These are phyloP conservation scores for Palloptera scutellata DNA, from an alignment of 2,888 invertebrate genomes.

Conservation along the genomic window DNA sequence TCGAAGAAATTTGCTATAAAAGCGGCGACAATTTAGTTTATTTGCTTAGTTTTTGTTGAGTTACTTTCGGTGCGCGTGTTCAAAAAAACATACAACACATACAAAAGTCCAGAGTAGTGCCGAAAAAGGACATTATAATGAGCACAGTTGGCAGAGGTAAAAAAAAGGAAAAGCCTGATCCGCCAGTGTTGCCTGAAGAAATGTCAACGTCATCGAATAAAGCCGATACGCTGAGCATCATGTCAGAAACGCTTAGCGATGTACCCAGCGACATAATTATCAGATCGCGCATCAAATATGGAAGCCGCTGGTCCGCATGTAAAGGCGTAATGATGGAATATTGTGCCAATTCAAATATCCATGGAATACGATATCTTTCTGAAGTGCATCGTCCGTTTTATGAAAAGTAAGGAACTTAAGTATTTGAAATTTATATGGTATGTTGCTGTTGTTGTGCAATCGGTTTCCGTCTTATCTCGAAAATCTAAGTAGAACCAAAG, in stretches of 20 bases:
- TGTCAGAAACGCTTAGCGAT: slow-evolving; percentile 57
- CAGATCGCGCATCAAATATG: slow-evolving; percentile 58
- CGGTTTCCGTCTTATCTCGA: not conserved
- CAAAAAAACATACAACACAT: too few species aligned
- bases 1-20: too few species aligned
- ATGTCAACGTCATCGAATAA: not conserved
- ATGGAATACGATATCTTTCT: slow-evolving; percentile 60
- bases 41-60: too few species aligned
- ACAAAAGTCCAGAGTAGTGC: too few species aligned
- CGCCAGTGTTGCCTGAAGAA: not conserved
- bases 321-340: slow-evolving; percentile 59
- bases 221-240: slow-evolving; percentile 43
- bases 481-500: not conserved
- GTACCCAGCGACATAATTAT: slow-evolving; percentile 61
- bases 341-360: slow-evolving; percentile 58
- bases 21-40: too few species aligned
- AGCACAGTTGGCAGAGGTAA: too few species aligned
- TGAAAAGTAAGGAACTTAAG: slow-evolving; percentile 52
- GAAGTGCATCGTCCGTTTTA: slow-evolving; percentile 58
- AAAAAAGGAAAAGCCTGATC: too few species aligned
- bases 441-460: too few species aligned
- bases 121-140: too few species aligned
- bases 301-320: slow-evolving; percentile 53
- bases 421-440: too few species aligned
- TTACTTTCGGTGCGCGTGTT: too few species aligned